These are phyloP conservation scores for Miichthys miiuy DNA, from an alignment of 2,797 vertebrate genomes.

Conservation along the genomic window DNA sequence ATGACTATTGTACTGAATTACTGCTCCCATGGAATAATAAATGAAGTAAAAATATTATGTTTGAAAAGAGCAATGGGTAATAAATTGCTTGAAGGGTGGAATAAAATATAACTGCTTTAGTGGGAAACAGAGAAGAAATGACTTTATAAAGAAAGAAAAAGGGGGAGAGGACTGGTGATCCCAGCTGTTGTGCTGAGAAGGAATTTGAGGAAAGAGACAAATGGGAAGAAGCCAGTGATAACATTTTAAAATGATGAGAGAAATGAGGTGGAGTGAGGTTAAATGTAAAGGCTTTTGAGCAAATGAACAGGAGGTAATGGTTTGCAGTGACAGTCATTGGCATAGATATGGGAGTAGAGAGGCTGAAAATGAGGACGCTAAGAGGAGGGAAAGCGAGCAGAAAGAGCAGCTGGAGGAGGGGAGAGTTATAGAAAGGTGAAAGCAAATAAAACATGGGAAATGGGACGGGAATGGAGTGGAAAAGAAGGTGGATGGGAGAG, in stretches of 20 bases:
- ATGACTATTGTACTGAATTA: slow-evolving; percentile 37
- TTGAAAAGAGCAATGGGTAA: slow-evolving; percentile 57
- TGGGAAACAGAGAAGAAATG: slow-evolving; percentile 45
- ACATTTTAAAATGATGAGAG: slow-evolving; percentile 58
- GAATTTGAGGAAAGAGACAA: slow-evolving; percentile 38
- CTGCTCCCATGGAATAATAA: slow-evolving; percentile 43
- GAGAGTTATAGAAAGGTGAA: slow-evolving; percentile 20
- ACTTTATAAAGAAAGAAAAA: slow-evolving; percentile 22
- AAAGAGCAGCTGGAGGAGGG: slow-evolving; percentile 21
- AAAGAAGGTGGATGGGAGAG: slow-evolving; percentile 27
- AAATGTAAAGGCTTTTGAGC: slow-evolving; percentile 48
- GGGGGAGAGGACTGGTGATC: slow-evolving; percentile 11
- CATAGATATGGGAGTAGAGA: slow-evolving; percentile 22
- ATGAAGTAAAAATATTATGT: slow-evolving; percentile 62
- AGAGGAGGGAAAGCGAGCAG: slow-evolving; percentile 29
- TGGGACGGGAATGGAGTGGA: slow-evolving; percentile 26
- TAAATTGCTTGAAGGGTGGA: slow-evolving; percentile 46
- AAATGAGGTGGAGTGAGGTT: slow-evolving; percentile 53
- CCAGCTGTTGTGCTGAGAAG: slow-evolving; percentile 15
- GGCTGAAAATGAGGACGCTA: slow-evolving; percentile 48
- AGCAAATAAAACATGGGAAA: slow-evolving; percentile 55
- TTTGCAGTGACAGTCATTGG: slow-evolving; percentile 37
- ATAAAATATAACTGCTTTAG: slow-evolving; percentile 44
- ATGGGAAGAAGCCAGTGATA: slow-evolving; percentile 61
- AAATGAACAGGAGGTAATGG: slow-evolving; percentile 64